These are phyloP conservation scores for Sinocyclocheilus anophthalmus DNA, from an alignment of 2,113 vertebrate genomes.

Conservation along the genomic window DNA sequence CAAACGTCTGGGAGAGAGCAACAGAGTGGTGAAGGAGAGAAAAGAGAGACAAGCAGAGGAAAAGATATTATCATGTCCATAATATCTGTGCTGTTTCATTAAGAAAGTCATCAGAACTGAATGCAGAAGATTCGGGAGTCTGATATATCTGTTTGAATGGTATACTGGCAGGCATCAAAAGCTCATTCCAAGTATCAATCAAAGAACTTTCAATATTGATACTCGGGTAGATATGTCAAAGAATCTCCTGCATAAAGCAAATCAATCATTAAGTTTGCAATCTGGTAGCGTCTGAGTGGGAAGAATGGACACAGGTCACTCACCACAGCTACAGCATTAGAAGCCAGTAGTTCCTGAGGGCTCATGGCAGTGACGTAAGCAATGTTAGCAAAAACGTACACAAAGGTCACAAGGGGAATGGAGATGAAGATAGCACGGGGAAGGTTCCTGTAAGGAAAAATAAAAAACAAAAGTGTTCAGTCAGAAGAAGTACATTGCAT, in stretches of 20 bases:
- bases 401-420: conserved; percentile 92
- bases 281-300: neutral
- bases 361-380: conserved; percentile 95
- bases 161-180: conserved; percentile 7
- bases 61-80: neutral
- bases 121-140: conserved; percentile 7
- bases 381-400: conserved; percentile 93
- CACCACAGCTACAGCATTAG: conserved; percentile 93
- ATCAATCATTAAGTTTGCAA: neutral
- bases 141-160: conserved; percentile 31
- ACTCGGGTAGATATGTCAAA: conserved; percentile 49
- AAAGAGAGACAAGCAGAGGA: conserved; percentile 29
- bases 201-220: conserved; percentile 45
- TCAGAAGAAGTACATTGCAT: neutral
- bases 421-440: conserved; percentile 95
- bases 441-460: conserved; percentile 79
- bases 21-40: conserved; percentile 47
- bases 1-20: conserved; percentile 81
- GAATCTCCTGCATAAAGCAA: conserved; percentile 26
- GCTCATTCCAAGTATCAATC: conserved; percentile 49
- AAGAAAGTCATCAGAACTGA: neutral
- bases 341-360: conserved; percentile 89
- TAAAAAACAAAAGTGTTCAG: neutral
- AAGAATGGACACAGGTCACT: conserved; percentile 62
- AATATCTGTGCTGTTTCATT: neutral